A percentile compares a stretch with the other conserved stretches of the same genome.
phyloP scores from a whole-genome alignment of 2,888 invertebrate species.

The Argynnis bischoffii region DNA sequence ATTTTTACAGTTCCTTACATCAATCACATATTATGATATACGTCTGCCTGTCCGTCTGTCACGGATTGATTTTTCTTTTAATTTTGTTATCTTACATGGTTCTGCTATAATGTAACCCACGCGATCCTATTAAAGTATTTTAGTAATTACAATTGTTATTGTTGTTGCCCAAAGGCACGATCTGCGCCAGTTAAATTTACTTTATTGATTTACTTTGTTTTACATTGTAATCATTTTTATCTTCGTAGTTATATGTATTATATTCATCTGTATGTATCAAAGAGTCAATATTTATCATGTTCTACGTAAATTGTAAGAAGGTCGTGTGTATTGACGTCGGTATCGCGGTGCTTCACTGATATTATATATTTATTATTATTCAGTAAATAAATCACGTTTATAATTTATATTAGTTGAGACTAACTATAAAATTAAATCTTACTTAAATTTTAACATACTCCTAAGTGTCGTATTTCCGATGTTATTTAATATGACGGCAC shows the following conservation, averaged over 20 bases:
- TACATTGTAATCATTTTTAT: conserved; percentile 23
- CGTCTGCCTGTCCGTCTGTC: too few species aligned
- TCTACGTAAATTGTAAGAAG: conserved; percentile 49
- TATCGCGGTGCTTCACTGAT: conserved; percentile 8
- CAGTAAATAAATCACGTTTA: conserved; percentile 4
- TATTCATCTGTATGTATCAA: conserved; percentile 26
- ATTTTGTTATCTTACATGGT: too few species aligned
- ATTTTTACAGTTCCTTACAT: too few species aligned
- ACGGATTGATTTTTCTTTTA: too few species aligned
- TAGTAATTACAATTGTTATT: conserved; percentile 18
- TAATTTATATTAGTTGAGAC: too few species aligned
- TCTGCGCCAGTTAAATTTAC: conserved; percentile 27
- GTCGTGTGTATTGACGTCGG: conserved; percentile 44
- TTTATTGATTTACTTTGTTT: conserved; percentile 6
- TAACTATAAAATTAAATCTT: too few species aligned
- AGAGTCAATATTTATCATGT: conserved; percentile 40
- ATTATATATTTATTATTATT: conserved; percentile 19
- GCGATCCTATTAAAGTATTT: too few species aligned
- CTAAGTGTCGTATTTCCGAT: too few species aligned
- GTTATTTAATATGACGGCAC: too few species aligned
- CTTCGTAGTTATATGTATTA: conserved; percentile 27
- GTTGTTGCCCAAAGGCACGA: conserved; percentile 12
- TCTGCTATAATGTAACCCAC: too few species aligned
- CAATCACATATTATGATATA: too few species aligned
- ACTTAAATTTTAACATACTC: too few species aligned